Evolutionary conservation across 2,888 invertebrate species (phyloP).

Genomic region (Lasioglossum figueresi): DNA sequence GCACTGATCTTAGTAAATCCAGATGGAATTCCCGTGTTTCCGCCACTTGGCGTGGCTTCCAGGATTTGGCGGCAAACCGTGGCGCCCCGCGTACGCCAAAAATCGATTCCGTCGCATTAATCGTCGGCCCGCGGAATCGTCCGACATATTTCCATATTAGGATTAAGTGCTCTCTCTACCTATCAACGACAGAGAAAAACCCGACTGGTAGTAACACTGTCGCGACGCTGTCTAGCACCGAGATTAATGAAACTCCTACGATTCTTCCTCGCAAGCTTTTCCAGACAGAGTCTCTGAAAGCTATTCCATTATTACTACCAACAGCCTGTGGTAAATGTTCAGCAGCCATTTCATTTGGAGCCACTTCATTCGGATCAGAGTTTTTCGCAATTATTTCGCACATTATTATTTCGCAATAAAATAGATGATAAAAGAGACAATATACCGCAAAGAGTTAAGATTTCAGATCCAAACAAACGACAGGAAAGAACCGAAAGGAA

Average conservation of each 20-base stretch:
- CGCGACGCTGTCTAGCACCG: conserved; percentile 14
- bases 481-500: not conserved
- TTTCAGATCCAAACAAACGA: not conserved
- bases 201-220: conserved; percentile 28
- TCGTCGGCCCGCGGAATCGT: conserved; percentile 56
- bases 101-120: conserved; percentile 69
- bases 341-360: not conserved
- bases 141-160: conserved; percentile 66
- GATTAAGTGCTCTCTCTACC: conserved; percentile 49
- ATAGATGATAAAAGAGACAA: not conserved
- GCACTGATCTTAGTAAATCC: conserved; percentile 74
- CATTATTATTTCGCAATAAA: too few species aligned
- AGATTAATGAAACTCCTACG: not conserved
- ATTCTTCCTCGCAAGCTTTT: not conserved
- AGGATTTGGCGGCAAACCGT: conserved; percentile 57
- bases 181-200: conserved; percentile 14
- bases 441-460: not conserved
- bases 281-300: not conserved
- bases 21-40: conserved; percentile 73
- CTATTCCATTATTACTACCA: not conserved
- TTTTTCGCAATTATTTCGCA: too few species aligned
- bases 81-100: conserved; percentile 54
- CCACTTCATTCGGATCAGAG: too few species aligned
- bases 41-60: conserved; percentile 69
- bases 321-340: not conserved